Base-by-base conservation (phyloP, 2,888 invertebrate species). In the Volucella inflata region DNA sequence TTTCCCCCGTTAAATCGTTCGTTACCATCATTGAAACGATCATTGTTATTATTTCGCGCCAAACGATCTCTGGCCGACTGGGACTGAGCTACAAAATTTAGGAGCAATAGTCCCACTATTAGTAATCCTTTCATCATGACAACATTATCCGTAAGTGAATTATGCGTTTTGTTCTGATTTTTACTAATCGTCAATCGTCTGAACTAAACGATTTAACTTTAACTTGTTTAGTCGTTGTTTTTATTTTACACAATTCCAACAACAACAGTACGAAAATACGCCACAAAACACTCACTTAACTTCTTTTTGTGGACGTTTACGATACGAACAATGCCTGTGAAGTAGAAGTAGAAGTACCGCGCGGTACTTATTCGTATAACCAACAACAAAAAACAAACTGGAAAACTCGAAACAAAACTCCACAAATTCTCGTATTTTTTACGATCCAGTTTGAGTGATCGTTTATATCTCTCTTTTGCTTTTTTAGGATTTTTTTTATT, bases 41-140 rank as follows among this genome's bases (percentile, higher is more conserved):
- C 72, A 42, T 75, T 62, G 40, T 83, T 82, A 67, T 90, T 89
- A 64, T 90, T 89, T 36, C 90, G 89, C 14, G 88, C 87, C 71
- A 80, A 81, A 51, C 90, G 90, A 82, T 91, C 91, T 16, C 88
- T 87, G 9, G 87, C 88, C 62, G 80, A 64, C 62, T 87, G 85
- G 77, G 88, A 88, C 88, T 89, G 89, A 48, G 89, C 81, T 36
- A 90, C 87, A 87, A 90, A 89, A 88, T 89, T 87, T 84, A 91
- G 78, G 38, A 91, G 89, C 77, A 91, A 88, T 65, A 90, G 88
- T 88, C 90, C 83, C 82, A 90, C 88, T 38, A 89, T 88, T 80
- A 89, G 88, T 87, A 89, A 89, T 87, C 87, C 88, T 88, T 88
- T 89, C 91, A 91, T 91, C 88, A 87, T 89, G 87, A 87, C 82